phyloP scores from a whole-genome alignment of 2,113 vertebrate genomes.

The Hypocryptadius cinnamomeus region DNA sequence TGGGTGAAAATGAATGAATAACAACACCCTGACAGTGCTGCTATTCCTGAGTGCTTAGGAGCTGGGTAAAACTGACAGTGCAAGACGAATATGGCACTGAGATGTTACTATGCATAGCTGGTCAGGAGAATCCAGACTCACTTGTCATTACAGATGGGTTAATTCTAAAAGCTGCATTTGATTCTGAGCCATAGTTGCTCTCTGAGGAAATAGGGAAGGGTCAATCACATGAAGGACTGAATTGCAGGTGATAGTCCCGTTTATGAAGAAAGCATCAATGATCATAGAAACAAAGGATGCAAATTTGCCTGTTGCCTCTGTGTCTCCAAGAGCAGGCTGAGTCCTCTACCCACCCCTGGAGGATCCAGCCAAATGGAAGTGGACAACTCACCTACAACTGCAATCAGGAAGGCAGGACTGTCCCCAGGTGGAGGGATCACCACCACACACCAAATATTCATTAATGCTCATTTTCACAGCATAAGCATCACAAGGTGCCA shows the following conservation, averaged over 20 bases:
- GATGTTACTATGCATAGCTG: neutral
- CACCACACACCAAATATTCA: neutral
- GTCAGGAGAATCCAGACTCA: neutral
- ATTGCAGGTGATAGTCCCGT: neutral
- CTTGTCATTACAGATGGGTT: neutral
- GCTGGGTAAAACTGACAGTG: slow-evolving; percentile 13
- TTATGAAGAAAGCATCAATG: neutral
- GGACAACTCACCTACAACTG: neutral
- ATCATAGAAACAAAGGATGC: neutral
- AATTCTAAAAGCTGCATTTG: neutral
- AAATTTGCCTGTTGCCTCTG: neutral
- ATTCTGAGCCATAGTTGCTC: neutral
- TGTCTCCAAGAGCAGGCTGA: neutral
- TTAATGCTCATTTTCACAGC: neutral
- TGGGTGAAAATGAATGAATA: slow-evolving; percentile 38
- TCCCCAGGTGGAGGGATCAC: neutral
- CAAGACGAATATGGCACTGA: slow-evolving; percentile 12
- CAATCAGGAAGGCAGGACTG: neutral
- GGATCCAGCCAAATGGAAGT: neutral
- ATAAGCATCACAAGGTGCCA: neutral
- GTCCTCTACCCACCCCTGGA: fast-evolving
- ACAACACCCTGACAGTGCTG: slow-evolving; percentile 25
- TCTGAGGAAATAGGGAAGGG: neutral
- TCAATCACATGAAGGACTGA: neutral
- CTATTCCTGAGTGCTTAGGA: slow-evolving; percentile 17